Base-by-base conservation (phyloP, 2,888 invertebrate species). In the Neoitamus cyanurus region DNA sequence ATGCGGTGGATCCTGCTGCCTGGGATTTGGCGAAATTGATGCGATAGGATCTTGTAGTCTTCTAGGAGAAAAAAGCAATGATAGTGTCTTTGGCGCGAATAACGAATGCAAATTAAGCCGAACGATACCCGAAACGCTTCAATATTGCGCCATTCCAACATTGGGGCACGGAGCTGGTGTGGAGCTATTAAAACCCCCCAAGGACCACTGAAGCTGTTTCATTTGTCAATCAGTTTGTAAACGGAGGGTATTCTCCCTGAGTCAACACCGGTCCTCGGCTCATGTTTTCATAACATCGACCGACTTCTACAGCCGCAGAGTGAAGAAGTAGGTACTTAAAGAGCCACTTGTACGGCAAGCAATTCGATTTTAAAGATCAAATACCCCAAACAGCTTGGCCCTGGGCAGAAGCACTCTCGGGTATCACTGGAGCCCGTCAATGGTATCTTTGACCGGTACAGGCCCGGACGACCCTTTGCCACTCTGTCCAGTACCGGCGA, bases 301-400 rank as follows among this genome's bases (percentile, higher is more conserved):
- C 70, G 30, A 70, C 34, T 34, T 58, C 34, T 70, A 31, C 31
- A 31, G 70, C 70, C 70, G 25, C 70, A 70, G 15, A 34, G 11
- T 15, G 36, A 36, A 36, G 25, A 28, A 13, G 37, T n/a, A n/a
- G n/a, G n/a, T 28, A 46, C 77, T 42, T 77, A 77, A 77, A 28
- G 42, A 28, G 25, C 77, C 77, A 77, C 46, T 31, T 25, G n/a
- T 30, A 46, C 7, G 30, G 42, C 46, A 25, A 46, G 37, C 77
- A 42, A 77, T 77, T 30, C 77, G 77, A 77, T 77, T 77, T 77
- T 77, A 31, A 42, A 46, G 42, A 42, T 37, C 46, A 77, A 77
- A 42, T 37, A 77, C 30, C 46, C 46, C 3, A 77, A 36, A 20
- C 30, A 42, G 31, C 9, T n/a, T 20, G 7, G 6, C 25, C 20